Conservation (phyloP, 2,888 invertebrate species). For the Nephrotoma flavescens region DNA sequence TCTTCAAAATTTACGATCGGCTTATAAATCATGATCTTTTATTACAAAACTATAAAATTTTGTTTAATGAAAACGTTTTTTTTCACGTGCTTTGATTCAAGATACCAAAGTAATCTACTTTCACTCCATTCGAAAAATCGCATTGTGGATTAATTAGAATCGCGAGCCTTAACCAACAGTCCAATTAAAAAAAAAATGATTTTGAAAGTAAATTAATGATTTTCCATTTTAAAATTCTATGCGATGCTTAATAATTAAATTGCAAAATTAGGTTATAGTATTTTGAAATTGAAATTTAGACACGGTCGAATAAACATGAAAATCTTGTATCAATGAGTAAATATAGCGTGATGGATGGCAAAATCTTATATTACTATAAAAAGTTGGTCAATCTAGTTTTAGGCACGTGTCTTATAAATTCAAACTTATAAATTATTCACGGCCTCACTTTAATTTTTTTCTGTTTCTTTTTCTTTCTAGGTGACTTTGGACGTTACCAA, state of each 20-base stretch:
- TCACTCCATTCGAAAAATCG: neutral
- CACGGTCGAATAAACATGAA: neutral
- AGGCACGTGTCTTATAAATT: neutral
- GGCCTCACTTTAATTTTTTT: neutral
- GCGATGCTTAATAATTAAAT: neutral
- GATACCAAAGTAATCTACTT: neutral
- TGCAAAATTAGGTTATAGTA: neutral
- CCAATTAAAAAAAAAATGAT: neutral
- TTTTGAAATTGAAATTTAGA: neutral
- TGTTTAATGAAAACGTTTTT: neutral
- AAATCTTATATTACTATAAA: too few relatives aligned
- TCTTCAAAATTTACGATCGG: too few relatives aligned
- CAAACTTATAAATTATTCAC: neutral
- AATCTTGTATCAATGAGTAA: too few relatives aligned
- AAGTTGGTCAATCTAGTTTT: neutral
- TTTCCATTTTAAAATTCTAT: neutral
- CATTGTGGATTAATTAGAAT: neutral
- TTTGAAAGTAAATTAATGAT: neutral
- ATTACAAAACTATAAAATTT: neutral
- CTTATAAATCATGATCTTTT: too few relatives aligned
- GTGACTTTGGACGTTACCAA: constrained; percentile 74
- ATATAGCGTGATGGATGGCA: too few relatives aligned
- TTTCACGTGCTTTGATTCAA: neutral
- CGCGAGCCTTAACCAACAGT: neutral
- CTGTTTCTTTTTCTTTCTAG: constrained; percentile 31